Conservation (phyloP, 2,888 invertebrate genomes). For the Cetonia aurata region DNA sequence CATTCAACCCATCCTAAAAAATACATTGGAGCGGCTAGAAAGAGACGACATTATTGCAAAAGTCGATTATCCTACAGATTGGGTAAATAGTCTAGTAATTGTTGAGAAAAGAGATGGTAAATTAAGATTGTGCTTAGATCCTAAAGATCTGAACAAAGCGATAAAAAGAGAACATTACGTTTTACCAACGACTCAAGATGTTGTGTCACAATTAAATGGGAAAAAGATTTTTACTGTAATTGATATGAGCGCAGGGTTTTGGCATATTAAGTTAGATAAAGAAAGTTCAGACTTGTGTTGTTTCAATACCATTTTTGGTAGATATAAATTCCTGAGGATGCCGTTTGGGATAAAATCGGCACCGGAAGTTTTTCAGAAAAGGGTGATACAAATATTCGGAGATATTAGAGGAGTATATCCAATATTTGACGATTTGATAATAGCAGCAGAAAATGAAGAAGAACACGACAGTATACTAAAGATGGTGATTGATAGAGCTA, state of each 20-base stretch:
- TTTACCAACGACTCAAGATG: constrained; percentile 52
- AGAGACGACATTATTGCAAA: not conserved
- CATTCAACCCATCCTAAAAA: not conserved
- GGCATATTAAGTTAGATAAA: constrained; percentile 55
- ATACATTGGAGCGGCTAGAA: not conserved
- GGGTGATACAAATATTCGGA: constrained; percentile 58
- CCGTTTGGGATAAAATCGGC: constrained; percentile 47
- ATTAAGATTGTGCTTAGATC: constrained; percentile 28
- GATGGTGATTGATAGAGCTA: constrained; percentile 6
- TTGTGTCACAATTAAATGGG: constrained; percentile 48
- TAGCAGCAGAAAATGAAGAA: constrained; percentile 9
- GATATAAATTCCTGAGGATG: constrained; percentile 50
- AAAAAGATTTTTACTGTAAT: constrained; percentile 51
- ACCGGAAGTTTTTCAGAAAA: constrained; percentile 58
- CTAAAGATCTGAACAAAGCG: constrained; percentile 12
- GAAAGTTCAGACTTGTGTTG: constrained; percentile 54
- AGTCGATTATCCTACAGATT: constrained; percentile 1
- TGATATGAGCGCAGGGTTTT: constrained; percentile 58
- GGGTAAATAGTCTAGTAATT: constrained; percentile 3
- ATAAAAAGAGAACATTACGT: constrained; percentile 21
- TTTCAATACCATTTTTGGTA: constrained; percentile 56
- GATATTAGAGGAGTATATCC: constrained; percentile 54
- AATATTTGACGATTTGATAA: constrained; percentile 54
- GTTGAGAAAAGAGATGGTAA: constrained; percentile 19
- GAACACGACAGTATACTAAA: constrained; percentile 14